Percentiles rank a stretch among this genome's conserved stretches.
These are phyloP conservation scores for Drosophila anceps DNA, from an alignment of 2,888 invertebrate genomes.

Conservation along the genomic window DNA sequence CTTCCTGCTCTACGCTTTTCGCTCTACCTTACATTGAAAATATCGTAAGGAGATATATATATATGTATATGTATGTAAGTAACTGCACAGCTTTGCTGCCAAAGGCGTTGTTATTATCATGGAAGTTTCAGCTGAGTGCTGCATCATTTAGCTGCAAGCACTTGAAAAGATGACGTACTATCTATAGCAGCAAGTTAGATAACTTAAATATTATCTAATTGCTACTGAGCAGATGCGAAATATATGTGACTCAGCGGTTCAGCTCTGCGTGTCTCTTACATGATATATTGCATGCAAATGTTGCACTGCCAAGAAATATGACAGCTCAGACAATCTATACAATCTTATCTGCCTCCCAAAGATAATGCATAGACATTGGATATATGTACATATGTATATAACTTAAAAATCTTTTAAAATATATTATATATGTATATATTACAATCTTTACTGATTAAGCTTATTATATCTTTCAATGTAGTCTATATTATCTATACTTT, in stretches of 20 bases:
- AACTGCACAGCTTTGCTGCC: slow-evolving; percentile 35
- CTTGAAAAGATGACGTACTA: background rate
- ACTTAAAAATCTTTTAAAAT: too few species aligned
- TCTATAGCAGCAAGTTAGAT: background rate
- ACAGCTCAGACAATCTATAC: too few species aligned
- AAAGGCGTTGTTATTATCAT: slow-evolving; percentile 30
- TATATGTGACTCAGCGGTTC: background rate
- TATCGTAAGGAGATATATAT: slow-evolving; percentile 15
- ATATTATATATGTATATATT: too few species aligned
- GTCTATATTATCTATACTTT: too few species aligned
- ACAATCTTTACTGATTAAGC: too few species aligned
- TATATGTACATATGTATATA: too few species aligned
- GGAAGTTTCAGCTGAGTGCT: slow-evolving; percentile 6
- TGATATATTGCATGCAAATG: background rate
- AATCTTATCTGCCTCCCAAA: too few species aligned
- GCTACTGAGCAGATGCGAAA: background rate
- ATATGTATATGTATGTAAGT: slow-evolving; percentile 1
- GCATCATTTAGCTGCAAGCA: slow-evolving; percentile 2
- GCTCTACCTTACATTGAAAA: slow-evolving; percentile 31
- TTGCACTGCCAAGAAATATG: background rate
- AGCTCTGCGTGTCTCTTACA: background rate
- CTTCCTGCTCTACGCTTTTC: slow-evolving; percentile 3
- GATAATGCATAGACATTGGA: too few species aligned
- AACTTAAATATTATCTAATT: slow-evolving; percentile 3
- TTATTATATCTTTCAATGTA: too few species aligned